These are phyloP conservation scores for Tetropium fuscum DNA, from an alignment of 2,888 invertebrate species.

Conservation along the genomic window DNA sequence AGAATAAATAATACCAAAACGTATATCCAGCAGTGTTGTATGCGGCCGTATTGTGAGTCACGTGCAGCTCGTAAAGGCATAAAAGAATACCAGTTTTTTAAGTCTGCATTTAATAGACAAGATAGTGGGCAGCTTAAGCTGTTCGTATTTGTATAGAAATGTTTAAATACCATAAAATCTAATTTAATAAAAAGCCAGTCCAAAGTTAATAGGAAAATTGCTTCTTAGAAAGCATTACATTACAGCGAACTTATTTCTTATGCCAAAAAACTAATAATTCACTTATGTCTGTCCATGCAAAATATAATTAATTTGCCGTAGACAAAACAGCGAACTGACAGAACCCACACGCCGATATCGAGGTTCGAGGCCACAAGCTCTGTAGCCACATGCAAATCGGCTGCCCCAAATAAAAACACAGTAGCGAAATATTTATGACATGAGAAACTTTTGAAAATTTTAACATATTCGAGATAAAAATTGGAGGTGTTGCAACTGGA, in stretches of 20 bases:
- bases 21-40: slow-evolving; percentile 17
- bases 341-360: slow-evolving; percentile 20
- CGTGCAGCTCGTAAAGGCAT: slow-evolving; percentile 19
- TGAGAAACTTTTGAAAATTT: too few species aligned
- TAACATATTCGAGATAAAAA: too few species aligned
- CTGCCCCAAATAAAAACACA: too few species aligned
- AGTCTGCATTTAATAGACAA: slow-evolving; percentile 6
- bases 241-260: slow-evolving; percentile 4
- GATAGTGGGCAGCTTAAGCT: slow-evolving; percentile 4
- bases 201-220: slow-evolving; percentile 17
- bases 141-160: slow-evolving; percentile 16
- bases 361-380: slow-evolving; percentile 3
- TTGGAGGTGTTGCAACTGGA: too few species aligned
- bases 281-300: slow-evolving; percentile 7
- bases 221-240: slow-evolving; percentile 8
- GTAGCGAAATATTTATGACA: too few species aligned
- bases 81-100: slow-evolving; percentile 18
- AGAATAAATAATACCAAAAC: slow-evolving; percentile 13
- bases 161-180: slow-evolving; percentile 17
- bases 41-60: slow-evolving; percentile 11
- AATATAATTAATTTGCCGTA: slow-evolving; percentile 8
- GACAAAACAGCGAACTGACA: slow-evolving; percentile 15
- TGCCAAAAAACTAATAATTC: too few species aligned
- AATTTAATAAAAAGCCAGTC: slow-evolving; percentile 15
- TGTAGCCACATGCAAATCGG: slow-evolving; percentile 11